Base-by-base conservation (phyloP, 2,888 invertebrate genomes). In the Petrophora chlorosata region DNA sequence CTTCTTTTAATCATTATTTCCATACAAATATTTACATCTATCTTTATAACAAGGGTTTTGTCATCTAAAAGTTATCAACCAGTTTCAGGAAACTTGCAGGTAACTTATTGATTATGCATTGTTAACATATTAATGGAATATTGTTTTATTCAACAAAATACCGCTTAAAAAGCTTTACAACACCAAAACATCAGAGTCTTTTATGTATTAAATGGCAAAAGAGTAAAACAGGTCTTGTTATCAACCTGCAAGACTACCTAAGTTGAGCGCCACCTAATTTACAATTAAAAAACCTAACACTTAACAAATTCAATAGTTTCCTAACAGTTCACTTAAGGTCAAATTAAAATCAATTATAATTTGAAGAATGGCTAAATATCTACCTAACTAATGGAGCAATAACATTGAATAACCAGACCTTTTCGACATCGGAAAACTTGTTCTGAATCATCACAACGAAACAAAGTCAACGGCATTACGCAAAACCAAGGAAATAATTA, bases 381-480 rank as follows among this genome's bases (percentile, higher is more conserved):
- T 82, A 81, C 70, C 87, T 89, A 90, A 83, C 88, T 88, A 89
- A 88, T 88, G 85, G 87, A 88, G 87, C 88, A 84, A 82, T 82
- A 75, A 79, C 75, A 79, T 78, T 76, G 74, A 68, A 72, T 69
- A 75, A 79, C 77, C 81, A 82, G 88, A 85, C 80, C 81, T 79
- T 82, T 82, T 82, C 67, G 71, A 73, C 69, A 58, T 64, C 59
- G 60, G 54, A 63, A 65, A 59, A 65, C 65, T 56, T 62, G 54
- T 65, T 60, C 61, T 60, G 61, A 61, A 61, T 53, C 55, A 59
- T 65, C 61, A 64, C 61, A 62, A 67, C 59, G 61, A 56, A 66
- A 65, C 58, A 55, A 64, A 39, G 42, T 55, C 28, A 57, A 63
- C 60, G 51, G 32, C 44, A 43, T 57, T 56, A 62, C 56, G 56